Evolutionary conservation across 2,888 invertebrate species (phyloP), one percentile per base, ranked within the genome.

Genomic region (Drosophila atroscutellata): DNA sequence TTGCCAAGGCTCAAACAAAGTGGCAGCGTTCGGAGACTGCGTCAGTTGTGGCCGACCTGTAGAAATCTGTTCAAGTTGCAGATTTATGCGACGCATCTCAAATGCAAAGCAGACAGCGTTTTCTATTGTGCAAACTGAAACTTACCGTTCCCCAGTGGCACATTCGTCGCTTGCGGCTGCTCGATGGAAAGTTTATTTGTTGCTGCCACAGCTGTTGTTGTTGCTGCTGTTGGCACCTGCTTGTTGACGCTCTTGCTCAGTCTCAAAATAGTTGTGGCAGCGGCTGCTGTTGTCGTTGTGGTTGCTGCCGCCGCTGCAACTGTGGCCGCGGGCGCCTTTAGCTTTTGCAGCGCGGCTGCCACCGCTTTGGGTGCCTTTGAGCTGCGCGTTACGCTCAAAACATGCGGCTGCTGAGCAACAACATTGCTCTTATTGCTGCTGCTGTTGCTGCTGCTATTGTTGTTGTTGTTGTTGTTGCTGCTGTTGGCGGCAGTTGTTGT

Each of bases 131-230:
- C 18, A 32, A 30, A 37, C 78, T 80, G 76, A 84, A 90, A 93
- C 93, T 93, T 91, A 93, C 93, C 93, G 89, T 83, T 93, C 92
- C 93, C 93, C 82, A 92, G 92, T 83, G 93, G 92, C 90, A 91
- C 91, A 92, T 93, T 92, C 81, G 85, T 92, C 83, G 85, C 87
- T 87, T 90, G 79, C 61, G 65, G 81, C 75, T 77, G 72, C 67
- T 82, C 66, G 34, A 37, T 74, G 75, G 77, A 77, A 83, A 85
- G 80, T 85, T 82, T 82, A 86, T 84, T 86, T 76, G 81, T 68
- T 72, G 75, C 54, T 80, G 70, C 49, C 64, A 80, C 34, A 52
- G 58, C 9, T 50, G 61, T 1, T 65, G 51, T 20, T 68, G 76
- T 76, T 82, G 76, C 75, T 83, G 90, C 71, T 80, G 88, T 75